These are phyloP conservation scores for Crypturellus undulatus DNA, from an alignment of 2,113 vertebrate species.

Conservation along the genomic window DNA sequence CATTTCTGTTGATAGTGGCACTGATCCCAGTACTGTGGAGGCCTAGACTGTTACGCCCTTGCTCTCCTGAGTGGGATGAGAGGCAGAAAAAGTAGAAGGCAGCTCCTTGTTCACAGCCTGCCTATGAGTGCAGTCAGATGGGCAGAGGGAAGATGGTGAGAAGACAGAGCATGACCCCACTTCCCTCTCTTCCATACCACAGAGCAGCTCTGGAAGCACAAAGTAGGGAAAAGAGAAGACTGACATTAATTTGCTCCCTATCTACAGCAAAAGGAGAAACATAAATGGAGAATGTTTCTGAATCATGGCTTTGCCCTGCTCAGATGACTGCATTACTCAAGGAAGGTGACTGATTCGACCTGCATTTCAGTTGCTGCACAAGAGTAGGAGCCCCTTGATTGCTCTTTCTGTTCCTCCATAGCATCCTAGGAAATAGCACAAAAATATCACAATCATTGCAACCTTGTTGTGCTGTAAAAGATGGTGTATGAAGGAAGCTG, in stretches of 20 bases:
- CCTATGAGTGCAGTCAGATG: not conserved
- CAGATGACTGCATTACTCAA: not conserved
- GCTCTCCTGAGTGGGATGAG: not conserved
- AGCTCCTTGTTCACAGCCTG: not conserved
- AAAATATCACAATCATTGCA: not conserved
- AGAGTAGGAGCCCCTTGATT: not conserved
- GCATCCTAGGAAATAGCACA: not conserved
- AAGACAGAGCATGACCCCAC: too few species aligned
- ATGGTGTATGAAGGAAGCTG: too few species aligned
- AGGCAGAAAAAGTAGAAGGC: not conserved
- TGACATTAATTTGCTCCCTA: not conserved
- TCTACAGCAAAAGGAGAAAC: not conserved
- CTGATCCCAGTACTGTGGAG: not conserved
- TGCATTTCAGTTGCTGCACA: not conserved
- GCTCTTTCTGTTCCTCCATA: not conserved
- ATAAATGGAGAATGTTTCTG: not conserved
- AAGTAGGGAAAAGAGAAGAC: not conserved
- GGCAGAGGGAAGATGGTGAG: not conserved
- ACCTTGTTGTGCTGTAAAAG: too few species aligned
- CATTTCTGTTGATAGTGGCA: not conserved
- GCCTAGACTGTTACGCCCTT: not conserved
- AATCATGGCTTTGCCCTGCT: too few species aligned
- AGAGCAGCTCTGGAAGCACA: not conserved
- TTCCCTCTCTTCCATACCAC: not conserved
- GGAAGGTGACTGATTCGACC: not conserved